These are phyloP conservation scores for Kradibia gibbosae DNA, from an alignment of 1,140 invertebrate species.

Conservation along the genomic window DNA sequence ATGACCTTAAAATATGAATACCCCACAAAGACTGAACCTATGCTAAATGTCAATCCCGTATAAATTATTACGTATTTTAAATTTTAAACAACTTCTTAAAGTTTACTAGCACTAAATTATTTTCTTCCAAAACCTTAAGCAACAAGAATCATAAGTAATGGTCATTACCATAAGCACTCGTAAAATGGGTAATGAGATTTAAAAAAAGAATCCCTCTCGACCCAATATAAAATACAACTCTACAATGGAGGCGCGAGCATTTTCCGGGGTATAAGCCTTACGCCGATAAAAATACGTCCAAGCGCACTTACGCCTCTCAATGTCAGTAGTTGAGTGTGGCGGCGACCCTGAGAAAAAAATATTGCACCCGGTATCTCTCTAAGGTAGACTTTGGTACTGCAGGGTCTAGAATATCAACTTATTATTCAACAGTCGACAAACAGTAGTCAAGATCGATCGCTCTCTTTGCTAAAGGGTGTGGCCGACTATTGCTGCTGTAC, in stretches of 20 bases:
- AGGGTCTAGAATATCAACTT: slow-evolving; percentile 17
- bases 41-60: slow-evolving; percentile 31
- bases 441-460: slow-evolving; percentile 35
- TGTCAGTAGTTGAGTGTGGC: slow-evolving; percentile 29
- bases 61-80: slow-evolving; percentile 35
- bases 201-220: slow-evolving; percentile 24
- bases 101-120: slow-evolving; percentile 46
- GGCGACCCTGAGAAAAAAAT: slow-evolving; percentile 28
- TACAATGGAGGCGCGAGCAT: slow-evolving; percentile 13
- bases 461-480: neutral
- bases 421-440: slow-evolving; percentile 31
- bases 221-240: slow-evolving; percentile 38
- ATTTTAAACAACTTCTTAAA: slow-evolving; percentile 41
- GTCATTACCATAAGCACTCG: slow-evolving; percentile 43
- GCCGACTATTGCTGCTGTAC: no score
- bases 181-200: slow-evolving; percentile 44
- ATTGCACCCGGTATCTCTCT: neutral
- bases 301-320: slow-evolving; percentile 37
- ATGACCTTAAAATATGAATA: slow-evolving; percentile 17
- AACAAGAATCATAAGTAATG: slow-evolving; percentile 35
- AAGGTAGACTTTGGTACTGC: neutral
- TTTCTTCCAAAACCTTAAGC: slow-evolving; percentile 28
- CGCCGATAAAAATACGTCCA: slow-evolving; percentile 34
- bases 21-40: slow-evolving; percentile 23
- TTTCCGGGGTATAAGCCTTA: slow-evolving; percentile 22